Conservation (phyloP, 2,888 invertebrate genomes). For the Eilema sororculum region DNA sequence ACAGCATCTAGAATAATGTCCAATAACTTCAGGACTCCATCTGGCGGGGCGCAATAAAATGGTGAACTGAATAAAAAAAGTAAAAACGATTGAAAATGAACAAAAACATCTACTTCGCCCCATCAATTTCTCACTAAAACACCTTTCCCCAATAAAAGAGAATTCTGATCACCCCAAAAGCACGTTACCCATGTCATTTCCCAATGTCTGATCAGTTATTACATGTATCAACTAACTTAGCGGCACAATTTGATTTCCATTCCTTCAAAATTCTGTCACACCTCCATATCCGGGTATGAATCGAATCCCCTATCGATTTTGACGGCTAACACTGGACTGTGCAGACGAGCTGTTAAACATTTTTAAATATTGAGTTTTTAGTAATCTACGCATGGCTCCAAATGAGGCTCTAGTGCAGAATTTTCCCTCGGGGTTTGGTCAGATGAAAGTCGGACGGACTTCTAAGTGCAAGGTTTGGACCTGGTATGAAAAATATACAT, state of each 20-base stretch:
- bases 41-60: too few relatives aligned
- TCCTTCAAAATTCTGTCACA: slow-evolving; percentile 68
- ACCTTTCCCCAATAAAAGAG: slow-evolving; percentile 4
- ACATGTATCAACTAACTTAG: slow-evolving; percentile 66
- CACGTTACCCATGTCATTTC: slow-evolving; percentile 61
- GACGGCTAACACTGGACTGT: slow-evolving; percentile 27
- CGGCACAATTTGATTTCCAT: slow-evolving; percentile 64
- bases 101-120: not conserved
- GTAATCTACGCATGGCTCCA: too few relatives aligned
- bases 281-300: slow-evolving; percentile 76
- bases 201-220: slow-evolving; percentile 58
- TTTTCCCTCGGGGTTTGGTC: too few relatives aligned
- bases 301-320: slow-evolving; percentile 60
- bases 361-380: not conserved
- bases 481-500: too few relatives aligned
- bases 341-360: slow-evolving; percentile 31
- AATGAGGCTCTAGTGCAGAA: too few relatives aligned
- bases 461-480: too few relatives aligned
- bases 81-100: not conserved
- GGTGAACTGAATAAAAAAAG: too few relatives aligned
- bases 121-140: not conserved
- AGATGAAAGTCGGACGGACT: too few relatives aligned
- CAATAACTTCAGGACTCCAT: too few relatives aligned
- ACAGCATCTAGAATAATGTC: too few relatives aligned
- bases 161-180: slow-evolving; percentile 24